Evolutionary conservation across 30 jellyfish, hydroid and myxozoan species (phyloP).

Genomic region (Calvadosia cruxmelitensis): DNA sequence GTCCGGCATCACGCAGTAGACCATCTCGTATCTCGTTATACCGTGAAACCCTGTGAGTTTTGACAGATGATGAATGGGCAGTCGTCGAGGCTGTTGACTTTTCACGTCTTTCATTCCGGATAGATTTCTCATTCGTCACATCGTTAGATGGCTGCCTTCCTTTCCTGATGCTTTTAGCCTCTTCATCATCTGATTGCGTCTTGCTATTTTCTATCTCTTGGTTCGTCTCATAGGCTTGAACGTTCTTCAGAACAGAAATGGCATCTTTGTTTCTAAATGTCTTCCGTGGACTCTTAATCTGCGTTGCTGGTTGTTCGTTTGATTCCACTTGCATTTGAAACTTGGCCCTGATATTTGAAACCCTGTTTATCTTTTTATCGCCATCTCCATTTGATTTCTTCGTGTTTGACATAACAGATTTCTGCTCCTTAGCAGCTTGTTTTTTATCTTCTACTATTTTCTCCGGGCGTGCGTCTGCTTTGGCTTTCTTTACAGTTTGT

Average conservation of each 20-base stretch:
- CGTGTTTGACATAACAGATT: too few relatives aligned
- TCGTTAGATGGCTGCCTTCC: background rate
- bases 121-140: too few relatives aligned
- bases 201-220: background rate
- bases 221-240: too few relatives aligned
- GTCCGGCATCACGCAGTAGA: background rate
- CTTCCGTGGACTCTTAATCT: background rate
- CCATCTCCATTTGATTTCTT: background rate
- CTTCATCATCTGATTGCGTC: background rate
- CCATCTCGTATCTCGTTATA: too few relatives aligned
- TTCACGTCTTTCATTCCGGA: background rate
- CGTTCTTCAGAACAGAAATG: too few relatives aligned
- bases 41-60: too few relatives aligned
- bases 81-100: background rate
- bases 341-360: background rate
- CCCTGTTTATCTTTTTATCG: background rate
- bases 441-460: too few relatives aligned
- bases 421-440: background rate
- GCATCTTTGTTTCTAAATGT: background rate
- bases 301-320: background rate
- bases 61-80: too few relatives aligned
- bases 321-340: background rate
- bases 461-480: background rate
- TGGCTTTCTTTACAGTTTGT: background rate
- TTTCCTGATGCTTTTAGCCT: background rate